Base-by-base conservation (phyloP, 2,797 vertebrate genomes). In the Hephaestus fuliginosus region DNA sequence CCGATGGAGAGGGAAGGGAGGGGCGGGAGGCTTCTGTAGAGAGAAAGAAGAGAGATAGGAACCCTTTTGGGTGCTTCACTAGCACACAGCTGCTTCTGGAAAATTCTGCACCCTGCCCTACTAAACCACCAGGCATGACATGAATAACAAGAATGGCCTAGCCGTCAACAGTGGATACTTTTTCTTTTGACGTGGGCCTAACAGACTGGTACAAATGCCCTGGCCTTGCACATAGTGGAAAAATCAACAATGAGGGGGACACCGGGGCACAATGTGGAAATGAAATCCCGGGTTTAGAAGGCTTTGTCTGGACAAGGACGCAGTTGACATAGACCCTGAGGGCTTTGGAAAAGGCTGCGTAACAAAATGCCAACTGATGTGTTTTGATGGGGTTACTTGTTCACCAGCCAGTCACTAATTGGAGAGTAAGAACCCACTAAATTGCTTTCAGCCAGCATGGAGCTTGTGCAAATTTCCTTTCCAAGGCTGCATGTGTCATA, bases 31-130 rank as follows among this genome's bases (percentile, higher is more conserved):
- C 39, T 76, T 86, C 78, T 76, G 67, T 76, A 86, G 84, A 76
- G 83, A 85, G 83, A 89, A 51, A 78, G 85, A 67, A 76, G 85
- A 82, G 88, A 76, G 88, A 91, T 88, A 92, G 93, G 93, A 92
- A 86, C 81, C 90, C 90, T 96, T 96, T 96, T 91, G 94, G 95
- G 95, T 95, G 94, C 95, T 93, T 92, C 94, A 89, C 93, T 93
- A 95, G 96, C 96, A 97, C 95, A 96, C 96, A 97, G 97, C 96
- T 97, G 96, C 96, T 97, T 97, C 97, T 98, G 97, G 97, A 98
- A 98, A 96, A 96, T 97, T 97, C 97, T 97, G 94, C 93, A 93
- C 93, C 95, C 76, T 76, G 95, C 91, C 95, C 96, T 95, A 96
- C 96, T 97, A 96, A 95, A 95, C 93, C 95, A 95, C 95, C 95